phyloP scores from a whole-genome alignment of 2,113 vertebrate genomes.

The Ptyas mucosa region DNA sequence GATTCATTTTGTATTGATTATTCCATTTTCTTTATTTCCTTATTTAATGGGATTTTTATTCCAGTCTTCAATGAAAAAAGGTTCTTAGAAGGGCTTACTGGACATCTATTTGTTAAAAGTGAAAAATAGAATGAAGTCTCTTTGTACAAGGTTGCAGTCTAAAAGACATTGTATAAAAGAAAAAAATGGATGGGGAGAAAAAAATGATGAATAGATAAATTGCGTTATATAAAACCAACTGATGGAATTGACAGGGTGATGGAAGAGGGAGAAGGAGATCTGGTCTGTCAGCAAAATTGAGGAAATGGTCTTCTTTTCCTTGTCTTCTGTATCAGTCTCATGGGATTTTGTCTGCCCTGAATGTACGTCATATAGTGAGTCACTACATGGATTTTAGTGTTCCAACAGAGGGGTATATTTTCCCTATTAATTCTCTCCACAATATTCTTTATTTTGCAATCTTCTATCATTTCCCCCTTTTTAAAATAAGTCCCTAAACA shows the following conservation, averaged over 20 bases:
- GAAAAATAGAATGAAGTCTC: background rate
- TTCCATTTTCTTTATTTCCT: background rate
- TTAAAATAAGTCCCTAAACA: background rate
- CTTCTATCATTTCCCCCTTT: background rate
- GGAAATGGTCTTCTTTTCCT: background rate
- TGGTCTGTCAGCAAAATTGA: background rate
- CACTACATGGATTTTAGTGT: background rate
- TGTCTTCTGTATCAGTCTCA: background rate
- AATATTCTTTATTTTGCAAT: background rate
- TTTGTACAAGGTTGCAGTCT: background rate
- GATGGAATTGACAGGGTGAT: background rate
- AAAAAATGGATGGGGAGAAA: background rate
- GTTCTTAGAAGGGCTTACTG: background rate
- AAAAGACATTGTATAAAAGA: background rate
- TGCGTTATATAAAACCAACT: background rate
- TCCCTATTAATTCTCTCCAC: background rate
- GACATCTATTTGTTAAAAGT: background rate
- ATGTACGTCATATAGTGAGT: background rate
- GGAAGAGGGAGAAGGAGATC: background rate
- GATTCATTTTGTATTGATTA: background rate
- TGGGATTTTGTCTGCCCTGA: background rate
- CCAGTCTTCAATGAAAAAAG: background rate
- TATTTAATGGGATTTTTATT: background rate
- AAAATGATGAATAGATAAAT: background rate
- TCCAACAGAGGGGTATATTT: background rate